phyloP scores from a whole-genome alignment of 2,888 invertebrate genomes.

The Drosophila picticornis region DNA sequence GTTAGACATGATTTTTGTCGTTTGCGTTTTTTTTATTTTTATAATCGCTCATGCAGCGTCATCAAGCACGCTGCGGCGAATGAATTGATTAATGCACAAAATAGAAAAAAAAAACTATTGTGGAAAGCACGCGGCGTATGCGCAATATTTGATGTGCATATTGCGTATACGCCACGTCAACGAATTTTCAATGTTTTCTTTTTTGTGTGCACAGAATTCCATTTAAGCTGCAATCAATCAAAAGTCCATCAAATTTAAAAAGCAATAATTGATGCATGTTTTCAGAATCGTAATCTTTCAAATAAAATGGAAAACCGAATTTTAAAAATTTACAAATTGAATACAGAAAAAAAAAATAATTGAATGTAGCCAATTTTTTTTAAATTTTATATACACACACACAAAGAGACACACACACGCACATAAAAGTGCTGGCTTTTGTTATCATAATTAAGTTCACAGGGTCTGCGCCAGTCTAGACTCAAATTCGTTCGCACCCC shows the following conservation, averaged over 20 bases:
- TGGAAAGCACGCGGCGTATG: constrained; percentile 56
- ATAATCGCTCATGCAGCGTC: constrained; percentile 52
- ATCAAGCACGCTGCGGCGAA: constrained; percentile 47
- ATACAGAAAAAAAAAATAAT: neutral
- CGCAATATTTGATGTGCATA: constrained; percentile 49
- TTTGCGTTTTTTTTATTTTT: constrained; percentile 19
- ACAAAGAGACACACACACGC: neutral
- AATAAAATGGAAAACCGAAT: neutral
- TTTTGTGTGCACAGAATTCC: constrained; percentile 30
- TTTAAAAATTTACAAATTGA: neutral
- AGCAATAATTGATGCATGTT: neutral
- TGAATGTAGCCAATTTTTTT: neutral
- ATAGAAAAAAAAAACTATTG: constrained; percentile 13
- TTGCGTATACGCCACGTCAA: constrained; percentile 66
- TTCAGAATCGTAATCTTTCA: neutral
- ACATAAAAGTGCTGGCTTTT: constrained; percentile 34
- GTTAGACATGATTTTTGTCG: constrained; percentile 26
- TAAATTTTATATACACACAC: neutral
- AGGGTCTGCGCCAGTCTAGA: constrained; percentile 59
- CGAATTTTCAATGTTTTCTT: constrained; percentile 15
- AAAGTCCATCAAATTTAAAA: neutral
- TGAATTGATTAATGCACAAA: constrained; percentile 65
- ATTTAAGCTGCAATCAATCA: neutral
- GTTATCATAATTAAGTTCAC: constrained; percentile 65
- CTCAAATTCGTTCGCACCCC: constrained; percentile 35